Conservation (phyloP, 2,797 vertebrate species). For the Gymnocypris eckloni region DNA sequence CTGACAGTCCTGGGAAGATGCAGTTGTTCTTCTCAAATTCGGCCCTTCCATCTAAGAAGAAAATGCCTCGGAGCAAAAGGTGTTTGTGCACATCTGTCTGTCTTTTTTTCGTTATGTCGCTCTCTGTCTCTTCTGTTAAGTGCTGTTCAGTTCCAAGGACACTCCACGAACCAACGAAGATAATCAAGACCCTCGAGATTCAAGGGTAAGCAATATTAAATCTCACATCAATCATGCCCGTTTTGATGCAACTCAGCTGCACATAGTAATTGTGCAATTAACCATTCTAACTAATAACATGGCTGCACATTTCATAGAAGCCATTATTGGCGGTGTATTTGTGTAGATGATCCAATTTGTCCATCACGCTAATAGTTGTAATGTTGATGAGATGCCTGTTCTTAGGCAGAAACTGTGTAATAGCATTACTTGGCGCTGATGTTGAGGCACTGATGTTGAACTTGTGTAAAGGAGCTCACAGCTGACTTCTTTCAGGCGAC, state of each 20-base stretch:
- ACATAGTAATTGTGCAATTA: background rate
- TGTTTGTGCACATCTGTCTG: conserved; percentile 41
- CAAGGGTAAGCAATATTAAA: conserved; percentile 27
- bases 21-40: conserved; percentile 10
- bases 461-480: conserved; percentile 22
- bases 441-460: background rate
- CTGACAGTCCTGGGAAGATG: conserved; percentile 39
- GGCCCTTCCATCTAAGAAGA: conserved; percentile 10
- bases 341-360: background rate
- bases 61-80: conserved; percentile 20
- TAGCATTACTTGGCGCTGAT: background rate
- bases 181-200: background rate
- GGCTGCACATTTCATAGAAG: background rate
- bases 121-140: background rate
- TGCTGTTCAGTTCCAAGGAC: conserved; percentile 27
- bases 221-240: background rate
- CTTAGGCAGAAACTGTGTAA: background rate
- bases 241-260: background rate
- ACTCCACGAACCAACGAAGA: background rate
- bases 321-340: conserved; percentile 15
- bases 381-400: background rate
- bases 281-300: background rate
- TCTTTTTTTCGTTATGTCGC: background rate
- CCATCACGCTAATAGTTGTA: background rate
- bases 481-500: conserved; percentile 13